Evolutionary conservation across 1,140 invertebrate genomes (phyloP).

Genomic region (Limonius californicus): DNA sequence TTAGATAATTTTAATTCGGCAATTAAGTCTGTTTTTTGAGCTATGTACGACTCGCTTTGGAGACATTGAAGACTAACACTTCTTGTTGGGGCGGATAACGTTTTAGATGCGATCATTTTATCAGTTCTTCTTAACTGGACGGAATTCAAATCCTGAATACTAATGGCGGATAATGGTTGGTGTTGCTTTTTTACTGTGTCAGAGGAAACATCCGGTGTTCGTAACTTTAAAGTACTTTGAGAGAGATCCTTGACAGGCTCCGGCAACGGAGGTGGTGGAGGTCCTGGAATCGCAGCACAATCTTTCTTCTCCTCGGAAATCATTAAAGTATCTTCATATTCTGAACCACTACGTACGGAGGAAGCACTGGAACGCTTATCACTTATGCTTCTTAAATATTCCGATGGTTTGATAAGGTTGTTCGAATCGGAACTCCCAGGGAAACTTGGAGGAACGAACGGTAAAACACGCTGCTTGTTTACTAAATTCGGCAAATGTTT

Average conservation of each 20-base stretch:
- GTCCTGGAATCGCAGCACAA: slow-evolving; percentile 33
- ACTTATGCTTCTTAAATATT: slow-evolving; percentile 81
- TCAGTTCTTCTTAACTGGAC: slow-evolving; percentile 72
- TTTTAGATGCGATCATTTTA: slow-evolving; percentile 70
- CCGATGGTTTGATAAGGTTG: slow-evolving; percentile 84
- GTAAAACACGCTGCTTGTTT: slow-evolving; percentile 77
- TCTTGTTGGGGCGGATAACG: slow-evolving; percentile 70
- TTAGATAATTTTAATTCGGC: slow-evolving; percentile 86
- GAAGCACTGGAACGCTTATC: slow-evolving; percentile 54
- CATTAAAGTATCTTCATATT: slow-evolving; percentile 31
- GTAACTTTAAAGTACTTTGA: slow-evolving; percentile 8
- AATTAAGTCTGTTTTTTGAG: slow-evolving; percentile 80
- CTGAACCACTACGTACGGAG: slow-evolving; percentile 36
- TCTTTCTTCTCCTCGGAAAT: slow-evolving; percentile 22
- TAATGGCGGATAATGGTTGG: slow-evolving; percentile 77
- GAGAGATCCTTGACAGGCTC: slow-evolving; percentile 27
- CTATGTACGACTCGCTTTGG: slow-evolving; percentile 68
- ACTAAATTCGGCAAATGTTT: slow-evolving; percentile 62
- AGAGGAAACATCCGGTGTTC: slow-evolving; percentile 34
- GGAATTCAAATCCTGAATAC: slow-evolving; percentile 79
- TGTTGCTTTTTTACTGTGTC: slow-evolving; percentile 51
- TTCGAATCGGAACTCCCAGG: slow-evolving; percentile 65
- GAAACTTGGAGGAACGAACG: slow-evolving; percentile 87
- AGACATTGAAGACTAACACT: slow-evolving; percentile 68
- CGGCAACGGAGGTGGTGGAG: slow-evolving; percentile 58